Conservation (phyloP, 2,113 vertebrate species). For the Calidris pygmaea region DNA sequence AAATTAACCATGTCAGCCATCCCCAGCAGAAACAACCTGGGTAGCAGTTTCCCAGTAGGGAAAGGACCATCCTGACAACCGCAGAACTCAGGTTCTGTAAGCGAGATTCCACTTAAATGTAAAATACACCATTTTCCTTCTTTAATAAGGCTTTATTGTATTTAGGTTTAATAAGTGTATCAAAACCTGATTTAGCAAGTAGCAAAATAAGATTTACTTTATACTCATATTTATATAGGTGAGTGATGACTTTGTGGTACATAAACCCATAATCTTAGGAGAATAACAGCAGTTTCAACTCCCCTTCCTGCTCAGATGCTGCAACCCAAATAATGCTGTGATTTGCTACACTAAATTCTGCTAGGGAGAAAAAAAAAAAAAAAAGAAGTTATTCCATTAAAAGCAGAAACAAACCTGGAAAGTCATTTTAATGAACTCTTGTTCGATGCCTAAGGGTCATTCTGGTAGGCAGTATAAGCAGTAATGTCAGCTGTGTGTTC, state of each 20-base stretch:
- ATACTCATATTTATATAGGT: neutral
- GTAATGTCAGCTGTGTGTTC: neutral
- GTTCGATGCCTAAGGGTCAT: neutral
- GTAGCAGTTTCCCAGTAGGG: neutral
- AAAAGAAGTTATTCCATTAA: neutral
- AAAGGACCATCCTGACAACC: neutral
- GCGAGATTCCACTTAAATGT: neutral
- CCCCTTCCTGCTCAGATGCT: constrained; percentile 39
- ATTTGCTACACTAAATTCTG: neutral
- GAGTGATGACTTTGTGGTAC: constrained; percentile 24
- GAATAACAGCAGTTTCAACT: constrained; percentile 43
- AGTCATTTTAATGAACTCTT: neutral
- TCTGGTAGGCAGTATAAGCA: neutral
- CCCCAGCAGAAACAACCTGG: neutral
- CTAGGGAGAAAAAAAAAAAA: neutral
- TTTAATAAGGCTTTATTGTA: neutral
- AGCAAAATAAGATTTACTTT: constrained; percentile 4
- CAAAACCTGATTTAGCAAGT: neutral
- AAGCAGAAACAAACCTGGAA: neutral
- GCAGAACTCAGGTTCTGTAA: neutral
- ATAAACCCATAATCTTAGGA: constrained; percentile 12
- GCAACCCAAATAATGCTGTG: constrained; percentile 17
- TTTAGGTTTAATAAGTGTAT: neutral
- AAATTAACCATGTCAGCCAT: neutral
- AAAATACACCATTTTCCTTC: neutral